Conservation (phyloP, 53 echinoderm and acorn worm species). For the Zoroaster sp. region DNA sequence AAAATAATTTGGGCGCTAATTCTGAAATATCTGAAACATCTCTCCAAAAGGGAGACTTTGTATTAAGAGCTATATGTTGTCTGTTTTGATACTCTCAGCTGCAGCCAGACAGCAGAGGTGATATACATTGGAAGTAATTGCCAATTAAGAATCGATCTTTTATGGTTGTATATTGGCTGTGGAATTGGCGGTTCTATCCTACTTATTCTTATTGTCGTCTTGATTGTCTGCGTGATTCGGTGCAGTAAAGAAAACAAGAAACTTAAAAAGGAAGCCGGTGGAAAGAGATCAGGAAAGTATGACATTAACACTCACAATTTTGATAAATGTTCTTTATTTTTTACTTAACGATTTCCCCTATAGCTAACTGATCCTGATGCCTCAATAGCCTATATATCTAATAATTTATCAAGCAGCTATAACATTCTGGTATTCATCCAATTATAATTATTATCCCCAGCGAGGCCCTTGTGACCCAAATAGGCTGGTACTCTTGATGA, state of each 20-base stretch:
- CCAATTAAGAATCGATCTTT: not conserved
- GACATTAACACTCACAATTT: not conserved
- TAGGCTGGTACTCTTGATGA: too few relatives aligned
- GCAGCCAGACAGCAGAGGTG: not conserved
- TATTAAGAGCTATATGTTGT: too few relatives aligned
- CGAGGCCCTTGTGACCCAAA: too few relatives aligned
- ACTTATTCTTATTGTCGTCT: not conserved
- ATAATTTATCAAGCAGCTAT: too few relatives aligned
- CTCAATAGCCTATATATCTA: too few relatives aligned
- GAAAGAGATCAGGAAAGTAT: not conserved
- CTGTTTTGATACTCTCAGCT: not conserved
- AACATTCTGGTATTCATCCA: too few relatives aligned
- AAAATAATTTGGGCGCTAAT: too few relatives aligned
- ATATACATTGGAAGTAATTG: conserved; percentile 23
- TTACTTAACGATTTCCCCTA: too few relatives aligned
- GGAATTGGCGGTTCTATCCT: not conserved
- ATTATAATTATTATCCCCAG: too few relatives aligned
- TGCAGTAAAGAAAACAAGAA: not conserved
- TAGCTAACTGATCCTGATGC: too few relatives aligned
- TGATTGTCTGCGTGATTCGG: not conserved
- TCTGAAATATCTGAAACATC: not conserved
- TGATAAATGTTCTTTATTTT: not conserved
- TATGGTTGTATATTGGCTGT: conserved; percentile 32
- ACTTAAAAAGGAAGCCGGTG: not conserved
- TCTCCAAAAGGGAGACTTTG: too few relatives aligned